Base-by-base conservation (phyloP, 92 coral and sea anemone genomes). In the Bergia puertoricense region DNA sequence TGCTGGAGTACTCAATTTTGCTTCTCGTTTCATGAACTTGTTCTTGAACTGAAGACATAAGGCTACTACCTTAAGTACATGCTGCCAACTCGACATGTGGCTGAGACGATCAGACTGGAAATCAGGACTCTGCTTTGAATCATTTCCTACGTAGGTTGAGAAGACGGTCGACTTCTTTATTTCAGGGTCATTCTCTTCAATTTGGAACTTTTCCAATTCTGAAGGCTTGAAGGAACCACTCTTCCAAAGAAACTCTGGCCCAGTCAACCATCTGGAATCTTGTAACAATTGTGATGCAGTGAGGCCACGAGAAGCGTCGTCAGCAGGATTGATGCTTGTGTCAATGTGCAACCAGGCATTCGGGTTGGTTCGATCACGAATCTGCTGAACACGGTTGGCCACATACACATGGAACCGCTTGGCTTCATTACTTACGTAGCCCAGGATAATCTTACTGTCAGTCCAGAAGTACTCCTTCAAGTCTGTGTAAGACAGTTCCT, bases 61-160 rank as follows among this genome's bases (percentile, higher is more conserved):
- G 15, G 57, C 57, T 42, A 56, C 14, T 65, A 80, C 74, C 65
- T 54, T 88, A 42, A 46, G 66, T 43, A 67, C 76, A 82, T 46
- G 91, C 44, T 72, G 79, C 91, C 91, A 81, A 77, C 51, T 89
- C 23, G 91, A 89, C 51, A 81, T 76, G 67, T 89, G 91, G 66
- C 78, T 48, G 54, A 89, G 51, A 36, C 82, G 82, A 37, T 71
- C 80, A 6, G 56, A 36, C 46, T 66, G 56, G 22, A 71, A 48
- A 56, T 42, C 16, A 66, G 67, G 39, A 39, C 20, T 8, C 73
- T 54, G 42, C 15, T 81, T 13, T 59, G 23, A 15, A 11, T 22
- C 69, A 38, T 37, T 65, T 1, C 11, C 66, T 30, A 18, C 30
- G 15, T 30, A 39, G 90, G 86, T 65, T 42, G 30, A 45, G 46